Conservation (phyloP, 2,113 vertebrate genomes). For the Lophotis ruficrista region DNA sequence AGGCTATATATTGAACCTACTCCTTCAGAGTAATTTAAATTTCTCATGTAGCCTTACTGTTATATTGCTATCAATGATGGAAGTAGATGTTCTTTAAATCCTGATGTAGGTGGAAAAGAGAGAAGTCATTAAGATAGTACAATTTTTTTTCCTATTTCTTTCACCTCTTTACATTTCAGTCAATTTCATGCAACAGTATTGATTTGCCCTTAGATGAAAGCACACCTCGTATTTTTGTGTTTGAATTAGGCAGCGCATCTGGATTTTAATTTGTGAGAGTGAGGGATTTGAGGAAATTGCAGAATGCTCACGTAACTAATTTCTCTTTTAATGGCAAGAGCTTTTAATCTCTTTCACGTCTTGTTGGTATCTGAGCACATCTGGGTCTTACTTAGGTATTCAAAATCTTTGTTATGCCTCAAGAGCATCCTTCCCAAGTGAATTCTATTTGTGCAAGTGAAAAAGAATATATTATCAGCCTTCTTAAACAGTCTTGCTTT, state of each 20-base stretch:
- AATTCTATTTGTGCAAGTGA: background rate
- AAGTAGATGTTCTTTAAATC: background rate
- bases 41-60: background rate
- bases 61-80: background rate
- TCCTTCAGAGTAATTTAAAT: background rate
- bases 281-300: constrained; percentile 15
- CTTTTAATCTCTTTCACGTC: constrained; percentile 36
- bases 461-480: constrained; percentile 15
- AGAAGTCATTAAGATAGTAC: background rate
- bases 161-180: background rate
- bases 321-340: background rate
- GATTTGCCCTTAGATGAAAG: constrained; percentile 15
- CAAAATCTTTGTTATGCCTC: constrained; percentile 14
- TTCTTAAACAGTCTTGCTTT: background rate
- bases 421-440: background rate
- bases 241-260: background rate
- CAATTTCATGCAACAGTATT: constrained; percentile 12
- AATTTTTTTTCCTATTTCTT: background rate
- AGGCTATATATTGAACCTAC: background rate
- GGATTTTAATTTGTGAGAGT: constrained; percentile 20
- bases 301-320: constrained; percentile 10
- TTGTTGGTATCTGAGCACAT: constrained; percentile 20
- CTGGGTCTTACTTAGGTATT: background rate
- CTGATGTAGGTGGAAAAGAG: background rate
- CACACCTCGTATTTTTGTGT: background rate